Percentiles rank a stretch among this genome's conserved stretches.
Evolutionary conservation across 2,888 invertebrate species (phyloP).

Genomic region (Carabus problematicus): DNA sequence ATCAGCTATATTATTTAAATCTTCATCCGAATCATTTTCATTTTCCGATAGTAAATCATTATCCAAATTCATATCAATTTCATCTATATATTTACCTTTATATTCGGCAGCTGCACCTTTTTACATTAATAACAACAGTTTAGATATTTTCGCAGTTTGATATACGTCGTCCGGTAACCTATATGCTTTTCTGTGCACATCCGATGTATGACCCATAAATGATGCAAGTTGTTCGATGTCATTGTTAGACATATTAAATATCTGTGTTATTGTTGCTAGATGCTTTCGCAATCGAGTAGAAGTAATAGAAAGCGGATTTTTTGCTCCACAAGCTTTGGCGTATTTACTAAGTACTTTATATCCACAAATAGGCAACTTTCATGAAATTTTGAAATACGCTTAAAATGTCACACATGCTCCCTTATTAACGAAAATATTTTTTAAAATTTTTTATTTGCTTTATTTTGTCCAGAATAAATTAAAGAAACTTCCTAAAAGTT

Average conservation of each 20-base stretch:
- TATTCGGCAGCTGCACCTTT: slow-evolving; percentile 43
- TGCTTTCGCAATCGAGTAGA: slow-evolving; percentile 48
- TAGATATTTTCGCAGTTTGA: slow-evolving; percentile 46
- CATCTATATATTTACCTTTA: slow-evolving; percentile 45
- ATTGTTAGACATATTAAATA: slow-evolving; percentile 45
- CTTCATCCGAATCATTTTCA: slow-evolving; percentile 12
- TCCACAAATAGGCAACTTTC: too few species aligned
- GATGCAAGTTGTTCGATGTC: slow-evolving; percentile 49
- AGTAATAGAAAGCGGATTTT: slow-evolving; percentile 46
- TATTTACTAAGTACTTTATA: slow-evolving; percentile 47
- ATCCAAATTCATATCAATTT: slow-evolving; percentile 44
- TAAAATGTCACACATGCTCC: too few species aligned
- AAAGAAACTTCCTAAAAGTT: too few species aligned
- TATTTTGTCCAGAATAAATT: too few species aligned
- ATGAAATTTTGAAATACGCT: too few species aligned
- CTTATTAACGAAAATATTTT: too few species aligned
- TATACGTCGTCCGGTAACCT: slow-evolving; percentile 43
- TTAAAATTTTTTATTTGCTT: too few species aligned
- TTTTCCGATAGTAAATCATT: slow-evolving; percentile 37
- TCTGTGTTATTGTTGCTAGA: slow-evolving; percentile 45
- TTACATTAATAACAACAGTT: slow-evolving; percentile 46
- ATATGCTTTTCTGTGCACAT: neutral
- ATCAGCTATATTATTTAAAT: neutral
- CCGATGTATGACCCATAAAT: slow-evolving; percentile 49
- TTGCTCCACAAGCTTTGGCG: slow-evolving; percentile 43